Evolutionary conservation across 2,113 vertebrate genomes (phyloP).

Genomic region (Crotalus viridis): DNA sequence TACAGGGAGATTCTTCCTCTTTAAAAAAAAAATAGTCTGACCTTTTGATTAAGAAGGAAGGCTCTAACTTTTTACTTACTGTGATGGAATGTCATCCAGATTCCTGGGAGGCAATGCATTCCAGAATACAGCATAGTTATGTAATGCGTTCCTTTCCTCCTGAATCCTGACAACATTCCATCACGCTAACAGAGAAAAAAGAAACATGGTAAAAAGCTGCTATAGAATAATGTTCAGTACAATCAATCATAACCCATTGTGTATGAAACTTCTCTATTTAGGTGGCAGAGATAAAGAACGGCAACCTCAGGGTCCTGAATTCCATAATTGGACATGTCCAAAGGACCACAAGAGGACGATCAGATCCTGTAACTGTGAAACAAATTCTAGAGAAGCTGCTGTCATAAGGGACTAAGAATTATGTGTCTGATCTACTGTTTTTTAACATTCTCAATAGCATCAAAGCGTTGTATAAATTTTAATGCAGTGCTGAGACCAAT

Average conservation of each 20-base stretch:
- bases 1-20: too few species aligned
- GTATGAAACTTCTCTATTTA: conserved; percentile 53
- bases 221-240: background rate
- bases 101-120: too few species aligned
- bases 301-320: conserved; percentile 88
- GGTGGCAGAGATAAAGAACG: conserved; percentile 81
- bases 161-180: too few species aligned
- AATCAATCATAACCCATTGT: background rate
- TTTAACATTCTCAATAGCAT: background rate
- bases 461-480: background rate
- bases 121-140: too few species aligned
- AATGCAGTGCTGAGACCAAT: background rate
- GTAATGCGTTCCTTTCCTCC: too few species aligned
- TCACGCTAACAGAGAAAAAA: background rate
- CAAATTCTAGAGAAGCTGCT: conserved; percentile 80
- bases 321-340: conserved; percentile 89
- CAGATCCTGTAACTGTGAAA: conserved; percentile 80
- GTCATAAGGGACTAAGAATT: background rate
- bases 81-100: too few species aligned
- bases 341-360: conserved; percentile 79
- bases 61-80: background rate
- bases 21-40: background rate
- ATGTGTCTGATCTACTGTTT: background rate
- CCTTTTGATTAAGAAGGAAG: background rate
- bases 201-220: background rate